Conservation (phyloP, 2,888 invertebrate genomes). For the Hemithea aestivaria region DNA sequence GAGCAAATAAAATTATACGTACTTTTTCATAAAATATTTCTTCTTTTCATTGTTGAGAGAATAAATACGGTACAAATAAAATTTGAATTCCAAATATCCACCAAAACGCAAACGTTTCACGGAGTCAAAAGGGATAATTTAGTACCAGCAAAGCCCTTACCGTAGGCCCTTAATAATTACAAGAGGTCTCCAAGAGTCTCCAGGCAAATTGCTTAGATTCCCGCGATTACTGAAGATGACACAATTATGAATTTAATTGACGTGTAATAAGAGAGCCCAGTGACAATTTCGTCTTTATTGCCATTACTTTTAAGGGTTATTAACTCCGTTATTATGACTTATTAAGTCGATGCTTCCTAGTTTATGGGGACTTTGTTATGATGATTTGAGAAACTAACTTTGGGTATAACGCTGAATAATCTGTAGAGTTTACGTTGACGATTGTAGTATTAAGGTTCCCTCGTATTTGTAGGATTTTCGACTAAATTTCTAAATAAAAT, state of each 20-base stretch:
- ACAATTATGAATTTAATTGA: slow-evolving; percentile 27
- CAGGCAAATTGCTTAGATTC: slow-evolving; percentile 29
- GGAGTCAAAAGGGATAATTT: slow-evolving; percentile 23
- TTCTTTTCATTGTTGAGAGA: too few species aligned
- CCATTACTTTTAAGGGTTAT: slow-evolving; percentile 2
- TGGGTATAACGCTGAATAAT: too few species aligned
- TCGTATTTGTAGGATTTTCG: too few species aligned
- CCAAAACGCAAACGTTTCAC: slow-evolving; percentile 13
- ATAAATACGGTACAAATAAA: slow-evolving; percentile 1
- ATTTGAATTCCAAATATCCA: slow-evolving; percentile 1
- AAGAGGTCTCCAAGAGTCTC: slow-evolving; percentile 21
- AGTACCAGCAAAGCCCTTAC: slow-evolving; percentile 13
- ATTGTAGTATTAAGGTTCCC: too few species aligned
- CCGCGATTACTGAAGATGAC: slow-evolving; percentile 27
- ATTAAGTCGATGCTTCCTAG: too few species aligned
- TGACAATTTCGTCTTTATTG: slow-evolving; percentile 15
- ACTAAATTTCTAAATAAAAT: too few species aligned
- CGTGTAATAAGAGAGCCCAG: slow-evolving; percentile 12
- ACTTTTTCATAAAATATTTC: too few species aligned
- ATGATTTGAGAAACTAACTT: too few species aligned
- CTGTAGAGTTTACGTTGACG: too few species aligned
- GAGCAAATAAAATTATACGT: too few species aligned
- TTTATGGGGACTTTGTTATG: too few species aligned
- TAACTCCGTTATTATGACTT: too few species aligned
- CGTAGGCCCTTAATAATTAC: slow-evolving; percentile 24